A percentile compares a stretch with the other conserved stretches of the same genome.
phyloP scores from a whole-genome alignment of 2,797 vertebrate genomes.

The Sternarchorhynchus goeldii region DNA sequence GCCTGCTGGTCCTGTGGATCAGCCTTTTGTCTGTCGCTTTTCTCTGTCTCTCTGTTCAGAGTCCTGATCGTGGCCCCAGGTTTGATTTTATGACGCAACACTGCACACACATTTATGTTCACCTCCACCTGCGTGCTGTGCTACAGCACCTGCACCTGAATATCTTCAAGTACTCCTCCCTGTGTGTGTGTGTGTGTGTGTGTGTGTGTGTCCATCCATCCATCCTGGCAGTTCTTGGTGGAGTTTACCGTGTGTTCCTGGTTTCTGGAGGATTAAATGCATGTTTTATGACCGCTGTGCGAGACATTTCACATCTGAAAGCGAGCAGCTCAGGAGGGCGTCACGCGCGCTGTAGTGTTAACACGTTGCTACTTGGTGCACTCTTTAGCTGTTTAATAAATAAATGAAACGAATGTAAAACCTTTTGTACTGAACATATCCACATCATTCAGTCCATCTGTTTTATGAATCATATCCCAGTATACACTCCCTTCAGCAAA shows the following conservation, averaged over 20 bases:
- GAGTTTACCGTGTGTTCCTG: not conserved
- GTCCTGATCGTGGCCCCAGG: not conserved
- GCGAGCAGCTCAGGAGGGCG: too few species aligned
- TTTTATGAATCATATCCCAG: slow-evolving; percentile 2
- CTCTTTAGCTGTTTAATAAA: not conserved
- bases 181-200: too few species aligned
- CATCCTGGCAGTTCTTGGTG: too few species aligned
- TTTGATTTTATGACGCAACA: not conserved
- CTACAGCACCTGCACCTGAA: not conserved
- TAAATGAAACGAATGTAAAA: too few species aligned
- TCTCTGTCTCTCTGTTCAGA: not conserved
- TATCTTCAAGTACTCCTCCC: not conserved
- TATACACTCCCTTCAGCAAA: not conserved
- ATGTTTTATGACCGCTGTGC: too few species aligned
- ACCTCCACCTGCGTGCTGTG: not conserved
- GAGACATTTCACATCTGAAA: too few species aligned
- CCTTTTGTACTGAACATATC: not conserved
- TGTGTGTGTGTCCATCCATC: too few species aligned
- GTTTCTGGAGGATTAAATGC: not conserved
- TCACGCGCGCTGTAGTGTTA: not conserved
- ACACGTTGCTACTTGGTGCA: not conserved
- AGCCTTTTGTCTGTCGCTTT: too few species aligned
- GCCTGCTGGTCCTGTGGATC: too few species aligned
- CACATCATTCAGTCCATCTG: slow-evolving; percentile 1
- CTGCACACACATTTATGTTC: not conserved